Base-by-base conservation (phyloP, 2,113 vertebrate genomes). In the Eurystomus gularis region DNA sequence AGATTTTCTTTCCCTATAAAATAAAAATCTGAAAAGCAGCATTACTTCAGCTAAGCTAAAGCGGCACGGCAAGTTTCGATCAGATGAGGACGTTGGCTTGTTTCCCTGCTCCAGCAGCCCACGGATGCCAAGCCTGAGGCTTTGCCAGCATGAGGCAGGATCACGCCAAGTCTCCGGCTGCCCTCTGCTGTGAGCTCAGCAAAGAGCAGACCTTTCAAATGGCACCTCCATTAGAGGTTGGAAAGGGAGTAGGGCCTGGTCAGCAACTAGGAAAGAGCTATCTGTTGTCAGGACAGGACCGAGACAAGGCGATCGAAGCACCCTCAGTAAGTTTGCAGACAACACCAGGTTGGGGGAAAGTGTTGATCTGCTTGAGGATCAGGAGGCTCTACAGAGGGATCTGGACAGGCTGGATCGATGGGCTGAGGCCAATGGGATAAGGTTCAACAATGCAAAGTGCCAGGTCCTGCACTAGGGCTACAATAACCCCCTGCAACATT, bases 81-180 rank as follows among this genome's bases (percentile, higher is more conserved):
- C 7, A 4, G 71, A 49, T 40, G 58, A 75, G 88, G 51, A 11
- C 12, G 31, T 7, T 35, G 24, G 62, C 54, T 51, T 3, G 12
- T 37, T 60, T 33, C 37, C 61, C 54, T 0, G 6, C 52, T 46
- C 46, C 70, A 69, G 61, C 42, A 4, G 68, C 4, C 1, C 0
- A 4, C 0, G 4, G 1, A 7, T 49, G 77, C 73, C 82, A 86
- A 52, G 66, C 10, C 5, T 0, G 1, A 82, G 46, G 31, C 46
- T 6, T 14, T 0, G 76, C 16, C 86, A 57, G 87, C 13, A 14
- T 0, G 17, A 65, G 1, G 13, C 42, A 24, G 82, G 39, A 76
- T 12, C 66, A 14, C 0, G 0, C 26, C 60, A 39, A 28, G 28
- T 69, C 48, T 72, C 52, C 2, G 1, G 57, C 73, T 0, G 3